phyloP scores from a whole-genome alignment of 1,140 invertebrate species.

The Formica selysi region DNA sequence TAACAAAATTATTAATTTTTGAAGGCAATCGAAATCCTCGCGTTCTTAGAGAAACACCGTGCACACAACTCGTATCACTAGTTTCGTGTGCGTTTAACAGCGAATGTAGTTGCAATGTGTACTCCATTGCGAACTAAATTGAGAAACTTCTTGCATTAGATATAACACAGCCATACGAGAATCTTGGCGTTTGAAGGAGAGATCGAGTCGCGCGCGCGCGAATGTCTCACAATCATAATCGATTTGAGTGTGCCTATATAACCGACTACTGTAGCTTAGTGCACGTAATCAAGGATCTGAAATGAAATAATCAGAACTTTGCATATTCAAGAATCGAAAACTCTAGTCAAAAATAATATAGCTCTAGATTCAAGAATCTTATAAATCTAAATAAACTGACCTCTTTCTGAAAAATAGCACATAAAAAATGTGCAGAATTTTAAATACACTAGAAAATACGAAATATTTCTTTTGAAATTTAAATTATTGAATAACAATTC shows the following conservation, averaged over 20 bases:
- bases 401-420: background rate
- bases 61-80: constrained; percentile 51
- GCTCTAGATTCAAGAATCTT: background rate
- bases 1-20: constrained; percentile 29
- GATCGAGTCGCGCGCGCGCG: constrained; percentile 35
- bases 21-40: constrained; percentile 7
- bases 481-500: background rate
- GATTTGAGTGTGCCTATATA: constrained; percentile 36
- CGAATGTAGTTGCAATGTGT: constrained; percentile 55
- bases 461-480: background rate
- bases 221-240: constrained; percentile 57
- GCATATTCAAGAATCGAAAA: background rate
- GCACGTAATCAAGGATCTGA: constrained; percentile 44
- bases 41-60: background rate
- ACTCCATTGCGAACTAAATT: constrained; percentile 62
- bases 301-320: constrained; percentile 38
- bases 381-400: background rate
- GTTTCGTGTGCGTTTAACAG: constrained; percentile 60
- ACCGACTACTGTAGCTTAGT: background rate
- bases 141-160: constrained; percentile 64
- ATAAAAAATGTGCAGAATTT: background rate
- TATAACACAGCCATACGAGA: constrained; percentile 56
- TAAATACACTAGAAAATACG: background rate
- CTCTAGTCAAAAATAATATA: background rate
- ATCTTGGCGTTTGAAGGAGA: constrained; percentile 58